Evolutionary conservation across 2,888 invertebrate genomes (phyloP).

Genomic region (Lepas anatifera): DNA sequence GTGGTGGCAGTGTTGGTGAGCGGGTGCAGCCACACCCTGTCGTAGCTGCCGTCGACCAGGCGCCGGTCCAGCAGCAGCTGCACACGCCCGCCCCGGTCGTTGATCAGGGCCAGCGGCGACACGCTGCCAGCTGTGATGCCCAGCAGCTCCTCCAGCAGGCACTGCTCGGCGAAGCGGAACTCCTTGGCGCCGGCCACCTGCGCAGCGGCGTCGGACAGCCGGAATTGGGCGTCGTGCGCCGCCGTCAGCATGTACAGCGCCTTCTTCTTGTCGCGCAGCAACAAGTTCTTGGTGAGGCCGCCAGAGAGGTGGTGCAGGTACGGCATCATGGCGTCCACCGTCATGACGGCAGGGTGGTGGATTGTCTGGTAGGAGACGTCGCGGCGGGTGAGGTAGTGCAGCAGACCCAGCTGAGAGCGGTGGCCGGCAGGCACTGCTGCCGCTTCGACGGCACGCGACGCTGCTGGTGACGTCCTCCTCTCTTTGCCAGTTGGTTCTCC

Average conservation of each 20-base stretch:
- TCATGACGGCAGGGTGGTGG: constrained; percentile 29
- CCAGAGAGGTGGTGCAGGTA: constrained; percentile 24
- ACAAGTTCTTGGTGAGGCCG: constrained; percentile 33
- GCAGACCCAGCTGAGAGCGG: background rate
- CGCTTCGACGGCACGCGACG: too few relatives aligned
- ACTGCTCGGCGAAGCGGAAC: constrained; percentile 33
- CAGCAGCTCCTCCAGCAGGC: constrained; percentile 29
- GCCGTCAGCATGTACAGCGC: constrained; percentile 32
- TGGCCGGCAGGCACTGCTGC: too few relatives aligned
- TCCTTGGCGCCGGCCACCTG: constrained; percentile 30
- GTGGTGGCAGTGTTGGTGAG: constrained; percentile 31
- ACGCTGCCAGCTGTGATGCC: constrained; percentile 34
- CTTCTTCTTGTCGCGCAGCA: constrained; percentile 34
- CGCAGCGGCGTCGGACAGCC: constrained; percentile 31
- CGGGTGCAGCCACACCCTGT: constrained; percentile 32
- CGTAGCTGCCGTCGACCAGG: constrained; percentile 27
- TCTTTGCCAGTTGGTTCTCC: too few relatives aligned
- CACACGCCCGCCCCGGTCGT: constrained; percentile 31
- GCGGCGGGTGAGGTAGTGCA: background rate
- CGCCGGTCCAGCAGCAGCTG: constrained; percentile 28
- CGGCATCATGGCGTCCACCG: constrained; percentile 33
- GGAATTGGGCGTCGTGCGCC: constrained; percentile 31
- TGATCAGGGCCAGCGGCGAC: constrained; percentile 32
- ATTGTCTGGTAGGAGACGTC: background rate
- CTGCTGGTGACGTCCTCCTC: too few relatives aligned